Conservation (phyloP, 2,888 invertebrate genomes). For the Microctonus hyperodae region DNA sequence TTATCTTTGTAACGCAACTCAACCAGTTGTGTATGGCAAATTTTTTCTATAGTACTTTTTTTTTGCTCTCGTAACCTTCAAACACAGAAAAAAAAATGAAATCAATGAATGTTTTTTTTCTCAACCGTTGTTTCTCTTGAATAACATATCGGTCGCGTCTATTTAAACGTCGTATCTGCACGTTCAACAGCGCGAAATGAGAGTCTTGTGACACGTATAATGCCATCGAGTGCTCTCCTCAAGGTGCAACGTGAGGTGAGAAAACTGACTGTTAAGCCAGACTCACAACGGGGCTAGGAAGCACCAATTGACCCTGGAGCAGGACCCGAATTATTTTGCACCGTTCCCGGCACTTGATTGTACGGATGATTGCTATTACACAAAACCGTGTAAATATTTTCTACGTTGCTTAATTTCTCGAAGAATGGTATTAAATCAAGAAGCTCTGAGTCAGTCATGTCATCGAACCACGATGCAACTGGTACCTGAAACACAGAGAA, state of each 20-base stretch:
- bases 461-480: constrained; percentile 99
- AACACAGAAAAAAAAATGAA: neutral
- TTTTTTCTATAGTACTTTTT: neutral
- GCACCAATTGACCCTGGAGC: constrained; percentile 57
- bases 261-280: constrained; percentile 58
- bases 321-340: constrained; percentile 56
- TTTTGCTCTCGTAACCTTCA: neutral
- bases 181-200: constrained; percentile 41
- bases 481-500: constrained; percentile 76
- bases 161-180: constrained; percentile 33
- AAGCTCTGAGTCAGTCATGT: constrained; percentile 96
- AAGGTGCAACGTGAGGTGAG: constrained; percentile 56
- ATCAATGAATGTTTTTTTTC: neutral
- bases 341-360: constrained; percentile 63
- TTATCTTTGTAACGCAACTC: neutral
- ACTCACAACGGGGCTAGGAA: constrained; percentile 60
- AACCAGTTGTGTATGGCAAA: neutral
- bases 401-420: constrained; percentile 95
- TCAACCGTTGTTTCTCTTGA: constrained; percentile 4
- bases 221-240: constrained; percentile 54
- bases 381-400: constrained; percentile 95
- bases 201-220: constrained; percentile 53
- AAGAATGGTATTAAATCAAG: constrained; percentile 97
- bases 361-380: constrained; percentile 91
- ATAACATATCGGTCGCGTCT: constrained; percentile 20